Conservation (phyloP, 2,888 invertebrate species). For the Athalia rosae region DNA sequence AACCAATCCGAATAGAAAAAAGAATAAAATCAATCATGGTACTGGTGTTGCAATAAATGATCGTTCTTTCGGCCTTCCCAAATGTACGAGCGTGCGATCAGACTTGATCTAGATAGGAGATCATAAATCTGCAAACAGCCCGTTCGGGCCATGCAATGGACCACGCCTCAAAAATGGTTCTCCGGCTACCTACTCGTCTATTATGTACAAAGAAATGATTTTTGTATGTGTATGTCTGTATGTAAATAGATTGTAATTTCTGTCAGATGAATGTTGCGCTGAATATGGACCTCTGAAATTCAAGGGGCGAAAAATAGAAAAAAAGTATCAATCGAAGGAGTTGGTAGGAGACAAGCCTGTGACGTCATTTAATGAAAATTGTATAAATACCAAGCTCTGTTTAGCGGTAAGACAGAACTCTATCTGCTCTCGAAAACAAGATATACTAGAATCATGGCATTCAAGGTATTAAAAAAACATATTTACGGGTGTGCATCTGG, state of each 20-base stretch:
- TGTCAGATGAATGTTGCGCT: slow-evolving; percentile 17
- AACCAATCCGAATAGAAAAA: not conserved
- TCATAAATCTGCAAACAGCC: slow-evolving; percentile 37
- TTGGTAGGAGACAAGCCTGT: slow-evolving; percentile 36
- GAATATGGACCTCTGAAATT: slow-evolving; percentile 26
- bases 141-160: slow-evolving; percentile 12
- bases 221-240: not conserved
- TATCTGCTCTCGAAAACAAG: slow-evolving; percentile 55
- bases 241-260: slow-evolving; percentile 46
- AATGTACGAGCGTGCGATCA: slow-evolving; percentile 23
- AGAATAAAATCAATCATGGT: not conserved
- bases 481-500: too few relatives aligned
- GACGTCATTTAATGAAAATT: slow-evolving; percentile 48
- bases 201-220: slow-evolving; percentile 29
- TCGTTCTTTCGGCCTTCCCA: slow-evolving; percentile 37
- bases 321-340: not conserved
- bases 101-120: slow-evolving; percentile 34
- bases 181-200: slow-evolving; percentile 16
- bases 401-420: slow-evolving; percentile 56
- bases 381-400: slow-evolving; percentile 61
- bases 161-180: slow-evolving; percentile 40
- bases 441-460: slow-evolving; percentile 60
- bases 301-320: slow-evolving; percentile 53
- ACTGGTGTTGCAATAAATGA: slow-evolving; percentile 24
- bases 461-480: slow-evolving; percentile 55